Evolutionary conservation across 1,140 invertebrate species (phyloP), one percentile per base, ranked within the genome.

Genomic region (Zaprionus camerounensis): DNA sequence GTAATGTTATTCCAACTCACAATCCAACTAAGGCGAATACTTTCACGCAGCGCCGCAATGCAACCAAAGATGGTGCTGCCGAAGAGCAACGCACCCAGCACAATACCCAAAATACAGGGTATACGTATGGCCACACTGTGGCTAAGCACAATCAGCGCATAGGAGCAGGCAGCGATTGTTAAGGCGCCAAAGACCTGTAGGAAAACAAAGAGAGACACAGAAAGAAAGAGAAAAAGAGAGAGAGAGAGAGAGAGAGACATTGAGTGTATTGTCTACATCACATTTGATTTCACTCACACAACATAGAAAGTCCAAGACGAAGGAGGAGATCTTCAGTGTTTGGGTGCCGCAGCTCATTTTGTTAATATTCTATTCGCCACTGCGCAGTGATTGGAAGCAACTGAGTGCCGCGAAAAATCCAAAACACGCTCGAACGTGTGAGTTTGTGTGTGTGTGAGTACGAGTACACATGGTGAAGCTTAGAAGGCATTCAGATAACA

Each of bases 261-360:
- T n/a, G 20, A 56, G 15, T 20, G 28, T 56, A 56, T 17, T 44
- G 36, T 22, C 55, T 51, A 34, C n/a, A 12, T 1, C 2, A 6
- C 2, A 6, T 17, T 38, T 56, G 34, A 11, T 59, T 36, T 20
- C 67, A 90, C 91, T 92, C 72, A 92, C 91, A 77, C 82, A 92
- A 59, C 91, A 92, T 9, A 92, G 53, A 73, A 92, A 86, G 71
- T 92, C 90, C 66, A 92, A 80, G 22, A 92, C 61, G 49, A 92
- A 91, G 44, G 88, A 86, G 17, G 78, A 76, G 53, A 92, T 82
- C 75, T 92, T 92, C 26, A 92, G 49, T 9, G 87, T 78, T 62
- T 80, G 75, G 1, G 76, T 90, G 51, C 83, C 84, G 75, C 87
- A 91, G 46, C 81, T 79, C 91, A 92, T 92, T 74, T 76, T 81